phyloP scores from a whole-genome alignment of 2,888 invertebrate genomes.

The Caenorhabditis sp. region DNA sequence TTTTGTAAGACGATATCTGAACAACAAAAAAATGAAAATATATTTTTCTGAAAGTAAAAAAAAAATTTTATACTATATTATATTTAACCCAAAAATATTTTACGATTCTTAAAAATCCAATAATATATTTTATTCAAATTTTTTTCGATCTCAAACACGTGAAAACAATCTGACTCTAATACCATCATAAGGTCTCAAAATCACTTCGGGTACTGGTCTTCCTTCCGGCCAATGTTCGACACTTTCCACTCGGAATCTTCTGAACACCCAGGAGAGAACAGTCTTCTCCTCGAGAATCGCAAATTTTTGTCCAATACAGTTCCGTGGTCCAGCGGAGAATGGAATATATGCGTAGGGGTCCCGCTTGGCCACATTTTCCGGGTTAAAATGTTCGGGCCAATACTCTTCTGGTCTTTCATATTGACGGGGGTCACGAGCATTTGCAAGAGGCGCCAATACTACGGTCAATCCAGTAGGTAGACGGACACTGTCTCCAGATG shows the following conservation, averaged over 20 bases:
- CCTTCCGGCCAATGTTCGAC: constrained; percentile 21
- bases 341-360: constrained; percentile 66
- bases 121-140: no score
- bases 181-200: constrained; percentile 32
- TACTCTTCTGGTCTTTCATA: constrained; percentile 71
- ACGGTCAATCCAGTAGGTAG: constrained; percentile 70
- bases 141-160: neutral
- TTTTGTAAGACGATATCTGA: no score
- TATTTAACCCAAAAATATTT: no score
- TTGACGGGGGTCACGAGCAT: constrained; percentile 70
- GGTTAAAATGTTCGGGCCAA: constrained; percentile 73
- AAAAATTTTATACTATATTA: no score
- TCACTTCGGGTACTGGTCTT: constrained; percentile 33
- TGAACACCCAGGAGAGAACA: constrained; percentile 48
- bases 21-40: no score
- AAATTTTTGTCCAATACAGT: constrained; percentile 72
- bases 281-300: constrained; percentile 73
- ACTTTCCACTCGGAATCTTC: constrained; percentile 29
- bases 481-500: constrained; percentile 24
- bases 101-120: no score
- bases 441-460: constrained; percentile 57
- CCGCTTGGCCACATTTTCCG: constrained; percentile 65
- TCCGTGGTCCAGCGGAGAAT: constrained; percentile 66
- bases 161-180: constrained; percentile 12
- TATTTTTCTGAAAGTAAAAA: no score